Base-by-base conservation (phyloP, 2,888 invertebrate species). In the Temnothorax ravouxi region DNA sequence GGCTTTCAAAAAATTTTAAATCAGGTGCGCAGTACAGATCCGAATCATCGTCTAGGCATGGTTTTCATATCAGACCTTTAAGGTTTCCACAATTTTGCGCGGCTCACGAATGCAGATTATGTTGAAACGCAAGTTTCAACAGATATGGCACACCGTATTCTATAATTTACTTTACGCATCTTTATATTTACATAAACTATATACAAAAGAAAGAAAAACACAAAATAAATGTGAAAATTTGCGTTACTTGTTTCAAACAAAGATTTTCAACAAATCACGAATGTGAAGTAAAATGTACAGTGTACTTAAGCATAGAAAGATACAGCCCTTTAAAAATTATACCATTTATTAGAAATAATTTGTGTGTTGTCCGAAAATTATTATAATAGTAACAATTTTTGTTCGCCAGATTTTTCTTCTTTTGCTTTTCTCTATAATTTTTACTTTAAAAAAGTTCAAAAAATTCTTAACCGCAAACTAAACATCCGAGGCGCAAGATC, bases 71-170 rank as follows among this genome's bases (percentile, higher is more conserved):
- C 15, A 3, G 3, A 67, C 29, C 8, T 71, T 44, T 79, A 34
- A 44, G 18, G 6, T 56, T 79, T 71, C 29, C 54, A 77, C 18
- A 66, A 76, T 41, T 56, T 47, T 71, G 34, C 71, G 21, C 15
- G 3, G 21, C 29, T 69, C 29, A 44, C 11, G 13, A 71, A 71
- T 71, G 54, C 41, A 38, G 15, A 66, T 66, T 66, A 66, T 21
- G 1, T 67, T 71, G 29, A 71, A 71, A 79, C 34, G 8, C 34
- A 38, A n/a, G 15, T 44, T 29, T 69, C 38, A 41, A 41, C 44
- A 41, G n/a, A 25, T 79, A 79, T 79, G 79, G 79, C 79, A 79
- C 79, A 79, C 79, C 13, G 15, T 79, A 56, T 18, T 34, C 11
- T 44, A 77, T 34, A 34, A 71, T 59, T 71, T 76, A 52, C 18